A percentile compares a stretch with the other conserved stretches of the same genome.
Evolutionary conservation across 2,888 invertebrate species (phyloP).

Genomic region (Scotopteryx bipunctaria): DNA sequence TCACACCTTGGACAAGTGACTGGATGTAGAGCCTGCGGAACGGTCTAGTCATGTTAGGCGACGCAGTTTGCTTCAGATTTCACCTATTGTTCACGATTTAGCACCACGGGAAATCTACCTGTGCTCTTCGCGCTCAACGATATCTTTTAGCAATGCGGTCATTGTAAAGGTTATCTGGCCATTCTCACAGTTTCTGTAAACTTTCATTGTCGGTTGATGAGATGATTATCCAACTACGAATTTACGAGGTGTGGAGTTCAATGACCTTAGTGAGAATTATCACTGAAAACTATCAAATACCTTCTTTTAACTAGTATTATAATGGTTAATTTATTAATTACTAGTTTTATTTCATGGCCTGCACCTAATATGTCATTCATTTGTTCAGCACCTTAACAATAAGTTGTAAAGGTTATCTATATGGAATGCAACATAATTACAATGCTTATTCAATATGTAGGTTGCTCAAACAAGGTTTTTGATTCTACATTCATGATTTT

Average conservation of each 20-base stretch:
- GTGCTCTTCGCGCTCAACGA: slow-evolving; percentile 52
- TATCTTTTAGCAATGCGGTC: slow-evolving; percentile 58
- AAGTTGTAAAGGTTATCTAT: slow-evolving; percentile 13
- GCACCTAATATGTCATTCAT: slow-evolving; percentile 17
- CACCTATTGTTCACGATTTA: slow-evolving; percentile 72
- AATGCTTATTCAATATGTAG: slow-evolving; percentile 12
- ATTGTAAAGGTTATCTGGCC: slow-evolving; percentile 58
- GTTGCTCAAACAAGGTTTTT: slow-evolving; percentile 3
- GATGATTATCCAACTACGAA: slow-evolving; percentile 28
- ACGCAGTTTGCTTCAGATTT: slow-evolving; percentile 59
- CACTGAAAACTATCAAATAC: slow-evolving; percentile 42
- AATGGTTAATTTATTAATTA: too few relatives aligned
- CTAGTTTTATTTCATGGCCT: slow-evolving; percentile 9
- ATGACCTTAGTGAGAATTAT: slow-evolving; percentile 57
- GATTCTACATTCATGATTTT: not conserved
- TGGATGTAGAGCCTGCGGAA: slow-evolving; percentile 50
- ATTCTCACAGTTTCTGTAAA: slow-evolving; percentile 34
- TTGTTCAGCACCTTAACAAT: slow-evolving; percentile 20
- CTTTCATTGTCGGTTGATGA: slow-evolving; percentile 30
- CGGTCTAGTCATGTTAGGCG: slow-evolving; percentile 54
- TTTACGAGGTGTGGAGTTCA: slow-evolving; percentile 45
- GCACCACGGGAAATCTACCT: slow-evolving; percentile 52
- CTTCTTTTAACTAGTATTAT: too few relatives aligned
- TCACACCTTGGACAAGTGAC: slow-evolving; percentile 56
- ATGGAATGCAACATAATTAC: slow-evolving; percentile 14